Conservation (phyloP, 2,888 invertebrate genomes). For the Hypolimnas misippus region DNA sequence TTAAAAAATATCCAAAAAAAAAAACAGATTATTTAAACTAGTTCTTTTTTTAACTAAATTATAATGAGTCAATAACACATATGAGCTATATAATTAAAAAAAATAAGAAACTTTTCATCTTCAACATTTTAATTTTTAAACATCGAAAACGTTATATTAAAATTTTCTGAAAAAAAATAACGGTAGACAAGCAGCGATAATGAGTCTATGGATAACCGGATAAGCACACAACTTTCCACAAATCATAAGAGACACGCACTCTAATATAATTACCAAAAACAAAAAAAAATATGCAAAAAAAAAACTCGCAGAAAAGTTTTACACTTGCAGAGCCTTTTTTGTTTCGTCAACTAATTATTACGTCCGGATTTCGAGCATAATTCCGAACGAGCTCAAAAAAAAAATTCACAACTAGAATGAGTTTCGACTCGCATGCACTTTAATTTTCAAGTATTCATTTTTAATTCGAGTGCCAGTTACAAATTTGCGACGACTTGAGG, state of each 20-base stretch:
- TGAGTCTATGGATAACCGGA: not conserved
- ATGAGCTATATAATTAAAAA: too few relatives aligned
- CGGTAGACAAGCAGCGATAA: constrained; percentile 9
- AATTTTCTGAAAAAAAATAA: not conserved
- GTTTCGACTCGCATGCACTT: constrained; percentile 55
- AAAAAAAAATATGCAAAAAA: constrained; percentile 9
- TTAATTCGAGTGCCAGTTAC: constrained; percentile 55
- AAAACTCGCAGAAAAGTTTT: constrained; percentile 17
- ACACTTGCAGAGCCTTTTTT: constrained; percentile 24
- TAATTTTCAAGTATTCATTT: constrained; percentile 58
- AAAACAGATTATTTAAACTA: too few relatives aligned
- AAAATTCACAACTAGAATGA: constrained; percentile 44
- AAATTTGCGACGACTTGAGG: constrained; percentile 64
- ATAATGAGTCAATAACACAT: too few relatives aligned
- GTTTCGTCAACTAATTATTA: constrained; percentile 37
- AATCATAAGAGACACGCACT: constrained; percentile 8
- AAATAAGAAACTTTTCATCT: too few relatives aligned
- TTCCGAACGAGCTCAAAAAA: constrained; percentile 33
- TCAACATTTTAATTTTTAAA: too few relatives aligned
- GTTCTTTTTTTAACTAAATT: too few relatives aligned
- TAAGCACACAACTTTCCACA: not conserved
- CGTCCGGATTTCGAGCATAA: constrained; percentile 26
- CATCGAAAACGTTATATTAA: not conserved
- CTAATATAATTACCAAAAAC: not conserved
- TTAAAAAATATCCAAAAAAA: too few relatives aligned